These are phyloP conservation scores for Vireo altiloquus DNA, from an alignment of 2,113 vertebrate species.

Conservation along the genomic window DNA sequence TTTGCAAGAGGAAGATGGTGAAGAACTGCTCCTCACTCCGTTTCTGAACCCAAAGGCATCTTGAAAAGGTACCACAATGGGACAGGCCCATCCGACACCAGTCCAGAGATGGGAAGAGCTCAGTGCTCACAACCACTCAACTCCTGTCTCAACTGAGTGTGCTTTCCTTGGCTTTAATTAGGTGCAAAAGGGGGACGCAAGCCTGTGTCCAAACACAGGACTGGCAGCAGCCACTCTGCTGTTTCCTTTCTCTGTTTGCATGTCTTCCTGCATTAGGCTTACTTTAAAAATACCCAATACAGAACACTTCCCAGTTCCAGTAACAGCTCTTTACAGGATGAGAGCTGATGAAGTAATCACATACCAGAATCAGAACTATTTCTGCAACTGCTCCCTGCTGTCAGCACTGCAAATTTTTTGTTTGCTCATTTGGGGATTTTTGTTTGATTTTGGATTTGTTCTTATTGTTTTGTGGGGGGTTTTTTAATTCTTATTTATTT, in stretches of 20 bases:
- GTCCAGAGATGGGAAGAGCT: background rate
- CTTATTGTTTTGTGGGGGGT: background rate
- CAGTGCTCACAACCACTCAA: background rate
- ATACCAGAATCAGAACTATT: background rate
- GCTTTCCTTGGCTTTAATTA: background rate
- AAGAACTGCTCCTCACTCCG: background rate
- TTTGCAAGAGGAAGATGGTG: background rate
- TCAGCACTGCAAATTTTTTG: background rate
- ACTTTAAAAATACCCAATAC: background rate
- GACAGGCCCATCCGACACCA: background rate
- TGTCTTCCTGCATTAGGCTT: background rate
- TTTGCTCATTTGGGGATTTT: background rate
- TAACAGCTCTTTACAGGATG: background rate
- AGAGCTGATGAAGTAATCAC: background rate
- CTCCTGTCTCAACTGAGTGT: background rate
- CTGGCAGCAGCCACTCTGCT: background rate
- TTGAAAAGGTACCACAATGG: background rate
- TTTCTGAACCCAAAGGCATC: background rate
- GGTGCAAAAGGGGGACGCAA: background rate
- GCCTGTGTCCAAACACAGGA: background rate
- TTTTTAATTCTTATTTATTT: background rate
- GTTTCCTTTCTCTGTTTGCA: background rate
- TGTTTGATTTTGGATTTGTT: background rate
- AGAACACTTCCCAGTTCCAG: background rate
- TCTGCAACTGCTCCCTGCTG: background rate